Conservation (phyloP, 2,888 invertebrate genomes). For the Cacoxenus indagator region DNA sequence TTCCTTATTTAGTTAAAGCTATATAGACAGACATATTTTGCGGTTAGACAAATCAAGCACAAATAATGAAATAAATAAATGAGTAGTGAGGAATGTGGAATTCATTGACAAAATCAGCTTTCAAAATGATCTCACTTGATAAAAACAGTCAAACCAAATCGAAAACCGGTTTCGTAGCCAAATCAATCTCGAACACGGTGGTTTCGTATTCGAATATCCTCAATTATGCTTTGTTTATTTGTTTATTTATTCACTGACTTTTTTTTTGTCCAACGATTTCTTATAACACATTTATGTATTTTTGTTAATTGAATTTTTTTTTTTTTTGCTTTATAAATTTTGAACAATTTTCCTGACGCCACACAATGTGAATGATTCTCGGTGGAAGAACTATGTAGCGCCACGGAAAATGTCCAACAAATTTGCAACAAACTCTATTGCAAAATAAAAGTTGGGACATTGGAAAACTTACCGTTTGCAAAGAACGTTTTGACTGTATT, state of each 20-base stretch:
- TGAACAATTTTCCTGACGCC: constrained; percentile 13
- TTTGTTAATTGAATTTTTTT: constrained; percentile 18
- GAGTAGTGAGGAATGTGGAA: constrained; percentile 59
- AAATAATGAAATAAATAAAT: background rate
- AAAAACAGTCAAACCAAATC: constrained; percentile 72
- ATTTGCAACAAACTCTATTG: background rate
- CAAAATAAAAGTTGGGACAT: no score
- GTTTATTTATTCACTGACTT: constrained; percentile 21
- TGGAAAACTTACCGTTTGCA: no score
- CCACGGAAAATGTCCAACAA: background rate
- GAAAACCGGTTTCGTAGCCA: constrained; percentile 72
- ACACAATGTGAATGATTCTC: background rate
- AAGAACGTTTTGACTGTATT: no score
- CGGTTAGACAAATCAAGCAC: constrained; percentile 35
- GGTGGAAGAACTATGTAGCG: constrained; percentile 23
- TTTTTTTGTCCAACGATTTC: background rate
- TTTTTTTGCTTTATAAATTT: background rate
- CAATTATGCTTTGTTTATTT: constrained; percentile 10
- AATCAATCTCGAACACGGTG: constrained; percentile 52
- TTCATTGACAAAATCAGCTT: constrained; percentile 72
- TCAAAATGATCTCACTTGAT: constrained; percentile 73
- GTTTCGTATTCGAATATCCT: constrained; percentile 15
- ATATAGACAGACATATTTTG: background rate
- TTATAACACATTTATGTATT: constrained; percentile 19
- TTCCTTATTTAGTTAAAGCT: background rate